These are phyloP conservation scores for Peromyscus californicus DNA, from an alignment of 2,113 vertebrate genomes.

Conservation along the genomic window DNA sequence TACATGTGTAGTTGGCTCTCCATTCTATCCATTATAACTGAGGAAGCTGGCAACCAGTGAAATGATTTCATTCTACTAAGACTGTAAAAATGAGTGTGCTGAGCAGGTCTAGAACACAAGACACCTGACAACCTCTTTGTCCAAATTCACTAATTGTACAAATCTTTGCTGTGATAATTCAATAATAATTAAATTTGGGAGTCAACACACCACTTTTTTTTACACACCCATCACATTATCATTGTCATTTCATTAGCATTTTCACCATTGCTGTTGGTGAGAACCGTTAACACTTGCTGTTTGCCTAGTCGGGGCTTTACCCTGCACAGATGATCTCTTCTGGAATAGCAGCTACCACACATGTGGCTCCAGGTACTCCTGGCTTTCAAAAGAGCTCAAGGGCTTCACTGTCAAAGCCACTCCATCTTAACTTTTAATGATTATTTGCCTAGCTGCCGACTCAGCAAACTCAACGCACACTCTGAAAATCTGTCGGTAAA, in stretches of 20 bases:
- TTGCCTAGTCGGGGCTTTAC: background rate
- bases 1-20: background rate
- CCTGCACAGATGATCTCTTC: background rate
- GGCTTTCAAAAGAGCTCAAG: conserved; percentile 45
- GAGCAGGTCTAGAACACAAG: background rate
- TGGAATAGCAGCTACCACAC: background rate
- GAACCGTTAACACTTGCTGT: background rate
- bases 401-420: background rate
- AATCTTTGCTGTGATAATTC: background rate
- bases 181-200: conserved; percentile 36
- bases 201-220: background rate
- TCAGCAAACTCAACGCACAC: background rate
- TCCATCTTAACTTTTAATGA: conserved; percentile 48
- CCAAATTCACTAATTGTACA: background rate
- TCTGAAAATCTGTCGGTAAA: conserved; percentile 45
- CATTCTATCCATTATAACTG: background rate
- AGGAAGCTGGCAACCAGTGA: background rate
- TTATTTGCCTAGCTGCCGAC: conserved; percentile 55
- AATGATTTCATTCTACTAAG: conserved; percentile 46
- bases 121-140: background rate
- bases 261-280: background rate
- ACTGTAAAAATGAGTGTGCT: conserved; percentile 5
- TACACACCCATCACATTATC: background rate
- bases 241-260: background rate
- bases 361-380: background rate